phyloP scores from a whole-genome alignment of 2,113 vertebrate species.

The Megalops atlanticus region DNA sequence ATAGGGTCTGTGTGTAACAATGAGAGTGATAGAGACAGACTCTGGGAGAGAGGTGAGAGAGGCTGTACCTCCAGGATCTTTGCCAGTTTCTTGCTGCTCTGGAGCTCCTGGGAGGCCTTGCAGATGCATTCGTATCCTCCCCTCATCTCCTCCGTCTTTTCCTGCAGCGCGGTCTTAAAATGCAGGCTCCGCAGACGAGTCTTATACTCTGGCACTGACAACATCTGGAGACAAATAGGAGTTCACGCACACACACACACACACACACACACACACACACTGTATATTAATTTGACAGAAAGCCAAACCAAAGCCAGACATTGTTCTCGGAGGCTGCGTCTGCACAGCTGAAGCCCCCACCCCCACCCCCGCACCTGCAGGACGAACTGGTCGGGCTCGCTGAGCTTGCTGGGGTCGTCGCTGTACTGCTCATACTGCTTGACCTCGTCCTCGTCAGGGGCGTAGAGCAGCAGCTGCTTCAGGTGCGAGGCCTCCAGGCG shows the following conservation, averaged over 20 bases:
- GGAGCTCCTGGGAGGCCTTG: conserved; percentile 89
- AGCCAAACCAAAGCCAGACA: no score
- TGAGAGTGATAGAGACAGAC: background rate
- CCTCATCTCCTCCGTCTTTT: conserved; percentile 93
- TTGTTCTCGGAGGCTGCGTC: no score
- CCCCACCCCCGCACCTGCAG: conserved; percentile 80
- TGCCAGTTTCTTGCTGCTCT: conserved; percentile 93
- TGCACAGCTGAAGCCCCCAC: no score
- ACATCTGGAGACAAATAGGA: conserved; percentile 67
- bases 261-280: background rate
- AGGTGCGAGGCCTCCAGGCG: conserved; percentile 90
- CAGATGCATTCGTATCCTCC: conserved; percentile 86
- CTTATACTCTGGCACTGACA: conserved; percentile 90
- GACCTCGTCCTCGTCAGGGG: conserved; percentile 88
- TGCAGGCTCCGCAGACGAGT: conserved; percentile 88
- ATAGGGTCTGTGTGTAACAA: background rate
- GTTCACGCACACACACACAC: background rate
- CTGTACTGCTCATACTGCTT: conserved; percentile 84
- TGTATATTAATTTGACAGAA: no score
- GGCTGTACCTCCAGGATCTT: conserved; percentile 91
- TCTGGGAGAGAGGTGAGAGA: background rate
- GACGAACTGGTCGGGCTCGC: conserved; percentile 93
- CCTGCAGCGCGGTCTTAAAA: conserved; percentile 89
- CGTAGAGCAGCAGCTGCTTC: conserved; percentile 92
- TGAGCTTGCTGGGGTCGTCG: conserved; percentile 84